These are phyloP conservation scores for Dryoscopus gambensis DNA, from an alignment of 2,113 vertebrate species.

Conservation along the genomic window DNA sequence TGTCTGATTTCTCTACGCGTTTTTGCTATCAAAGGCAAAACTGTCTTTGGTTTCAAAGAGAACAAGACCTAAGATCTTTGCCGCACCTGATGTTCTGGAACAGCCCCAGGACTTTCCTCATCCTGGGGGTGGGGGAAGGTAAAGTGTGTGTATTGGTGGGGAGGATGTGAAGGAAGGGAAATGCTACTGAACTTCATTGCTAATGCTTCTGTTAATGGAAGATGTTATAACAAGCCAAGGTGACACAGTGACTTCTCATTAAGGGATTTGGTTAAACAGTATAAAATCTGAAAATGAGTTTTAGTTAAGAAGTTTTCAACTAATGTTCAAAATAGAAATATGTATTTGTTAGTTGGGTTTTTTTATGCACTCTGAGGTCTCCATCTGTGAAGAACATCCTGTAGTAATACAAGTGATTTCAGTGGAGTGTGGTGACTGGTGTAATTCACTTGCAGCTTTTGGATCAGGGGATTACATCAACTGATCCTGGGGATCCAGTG, in stretches of 20 bases:
- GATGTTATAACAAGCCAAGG: not conserved
- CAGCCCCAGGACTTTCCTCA: accelerated
- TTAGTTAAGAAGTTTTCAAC: not conserved
- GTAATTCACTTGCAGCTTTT: not conserved
- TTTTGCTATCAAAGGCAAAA: not conserved
- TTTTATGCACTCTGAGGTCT: not conserved
- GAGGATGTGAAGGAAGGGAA: not conserved
- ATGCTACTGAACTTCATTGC: not conserved
- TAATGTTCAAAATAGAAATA: not conserved
- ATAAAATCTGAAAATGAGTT: not conserved
- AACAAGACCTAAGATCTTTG: not conserved
- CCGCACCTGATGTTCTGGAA: not conserved
- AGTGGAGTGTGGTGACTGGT: not conserved
- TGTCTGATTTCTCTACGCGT: not conserved
- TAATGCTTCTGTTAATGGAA: not conserved
- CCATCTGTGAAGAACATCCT: not conserved
- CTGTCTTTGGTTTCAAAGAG: not conserved
- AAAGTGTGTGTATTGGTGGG: not conserved
- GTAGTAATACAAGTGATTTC: not conserved
- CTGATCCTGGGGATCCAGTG: not conserved
- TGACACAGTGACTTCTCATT: not conserved
- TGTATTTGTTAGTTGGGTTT: not conserved
- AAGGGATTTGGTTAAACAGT: not conserved
- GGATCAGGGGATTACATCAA: not conserved
- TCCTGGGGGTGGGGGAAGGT: too few relatives aligned